These are phyloP conservation scores for Teleogryllus oceanicus DNA, from an alignment of 2,888 invertebrate species.

Conservation along the genomic window DNA sequence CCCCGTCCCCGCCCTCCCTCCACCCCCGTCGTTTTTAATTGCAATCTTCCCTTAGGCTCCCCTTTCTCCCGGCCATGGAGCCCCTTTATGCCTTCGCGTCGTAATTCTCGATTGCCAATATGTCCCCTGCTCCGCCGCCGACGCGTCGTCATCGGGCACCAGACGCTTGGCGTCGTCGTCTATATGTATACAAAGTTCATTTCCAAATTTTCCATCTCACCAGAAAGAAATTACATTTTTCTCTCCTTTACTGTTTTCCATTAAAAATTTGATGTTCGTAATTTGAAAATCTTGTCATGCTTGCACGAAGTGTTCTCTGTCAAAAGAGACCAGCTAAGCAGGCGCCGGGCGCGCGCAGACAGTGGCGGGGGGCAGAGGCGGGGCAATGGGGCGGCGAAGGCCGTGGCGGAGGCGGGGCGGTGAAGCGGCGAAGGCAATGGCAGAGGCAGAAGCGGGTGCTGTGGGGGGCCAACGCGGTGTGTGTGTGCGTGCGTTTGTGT, in stretches of 20 bases:
- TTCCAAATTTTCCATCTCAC: conserved; percentile 37
- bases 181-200: conserved; percentile 30
- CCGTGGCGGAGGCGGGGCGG: no score
- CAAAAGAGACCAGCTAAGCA: conserved; percentile 9
- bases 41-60: not conserved
- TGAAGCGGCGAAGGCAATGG: no score
- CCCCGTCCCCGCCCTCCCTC: not conserved
- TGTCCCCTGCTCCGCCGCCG: not conserved
- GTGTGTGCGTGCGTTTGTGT: no score
- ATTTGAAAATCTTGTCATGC: conserved; percentile 34
- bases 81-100: not conserved
- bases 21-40: not conserved
- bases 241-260: conserved; percentile 34
- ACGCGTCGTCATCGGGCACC: not conserved
- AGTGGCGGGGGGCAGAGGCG: no score
- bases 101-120: conserved; percentile 22
- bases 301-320: conserved; percentile 24
- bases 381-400: no score
- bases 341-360: not conserved
- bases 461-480: no score
- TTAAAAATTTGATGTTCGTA: conserved; percentile 35
- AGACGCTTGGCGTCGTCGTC: not conserved
- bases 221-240: conserved; percentile 39
- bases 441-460: no score
- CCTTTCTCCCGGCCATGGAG: not conserved